Conservation (phyloP, 2,113 vertebrate species). For the Mastomys coucha region DNA sequence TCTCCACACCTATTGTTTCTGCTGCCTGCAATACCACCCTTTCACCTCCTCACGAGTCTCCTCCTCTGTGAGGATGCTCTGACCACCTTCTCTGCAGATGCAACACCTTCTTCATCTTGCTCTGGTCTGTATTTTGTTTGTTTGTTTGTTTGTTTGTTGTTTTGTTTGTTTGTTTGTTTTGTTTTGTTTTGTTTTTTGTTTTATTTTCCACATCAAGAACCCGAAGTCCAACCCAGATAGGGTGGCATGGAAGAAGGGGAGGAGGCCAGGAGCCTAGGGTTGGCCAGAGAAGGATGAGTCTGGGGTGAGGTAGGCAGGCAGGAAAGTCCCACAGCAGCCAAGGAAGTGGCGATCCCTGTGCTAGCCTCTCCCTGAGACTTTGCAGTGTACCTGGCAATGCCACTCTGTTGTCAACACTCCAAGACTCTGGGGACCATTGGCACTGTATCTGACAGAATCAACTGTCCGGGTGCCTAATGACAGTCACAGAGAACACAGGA, state of each 20-base stretch:
- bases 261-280: neutral
- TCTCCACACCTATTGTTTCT: neutral
- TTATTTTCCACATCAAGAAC: neutral
- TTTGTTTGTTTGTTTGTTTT: too few relatives aligned
- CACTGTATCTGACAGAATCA: slow-evolving; percentile 65
- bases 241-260: neutral
- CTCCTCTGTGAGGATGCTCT: neutral
- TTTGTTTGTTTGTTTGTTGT: too few relatives aligned
- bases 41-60: neutral
- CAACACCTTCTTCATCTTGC: neutral
- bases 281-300: fast-evolving
- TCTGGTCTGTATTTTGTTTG: neutral
- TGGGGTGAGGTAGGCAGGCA: neutral
- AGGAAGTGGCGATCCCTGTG: neutral
- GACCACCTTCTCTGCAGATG: neutral
- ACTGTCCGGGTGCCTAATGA: slow-evolving; percentile 74
- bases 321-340: neutral
- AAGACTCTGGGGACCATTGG: slow-evolving; percentile 54
- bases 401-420: slow-evolving; percentile 67
- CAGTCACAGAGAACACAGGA: neutral
- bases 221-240: neutral
- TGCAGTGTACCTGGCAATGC: slow-evolving; percentile 51
- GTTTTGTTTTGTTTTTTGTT: too few relatives aligned
- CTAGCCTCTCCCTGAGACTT: slow-evolving; percentile 46
- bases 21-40: fast-evolving